Evolutionary conservation across 2,113 vertebrate genomes (phyloP).

Genomic region (Lota lota): DNA sequence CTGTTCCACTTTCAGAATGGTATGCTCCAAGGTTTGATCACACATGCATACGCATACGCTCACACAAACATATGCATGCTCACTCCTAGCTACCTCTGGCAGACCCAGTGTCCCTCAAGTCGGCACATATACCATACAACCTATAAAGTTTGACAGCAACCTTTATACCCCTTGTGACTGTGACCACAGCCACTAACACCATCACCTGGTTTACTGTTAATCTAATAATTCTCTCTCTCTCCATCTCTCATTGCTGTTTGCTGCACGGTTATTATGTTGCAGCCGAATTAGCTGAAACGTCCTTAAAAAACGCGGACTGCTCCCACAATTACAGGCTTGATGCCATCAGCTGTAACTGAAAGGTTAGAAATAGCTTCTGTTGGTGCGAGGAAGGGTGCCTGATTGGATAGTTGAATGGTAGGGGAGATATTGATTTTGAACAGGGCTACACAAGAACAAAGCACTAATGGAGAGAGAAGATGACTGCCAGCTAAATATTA

Average conservation of each 20-base stretch:
- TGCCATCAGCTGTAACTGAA: slow-evolving; percentile 33
- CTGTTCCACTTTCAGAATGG: too few relatives aligned
- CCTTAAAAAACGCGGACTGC: slow-evolving; percentile 2
- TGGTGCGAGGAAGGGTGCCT: slow-evolving; percentile 25
- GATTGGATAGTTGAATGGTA: slow-evolving; percentile 46
- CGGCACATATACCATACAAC: too few relatives aligned
- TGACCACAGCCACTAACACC: too few relatives aligned
- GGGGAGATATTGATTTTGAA: slow-evolving; percentile 49
- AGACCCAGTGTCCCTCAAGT: too few relatives aligned
- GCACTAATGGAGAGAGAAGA: slow-evolving; percentile 14
- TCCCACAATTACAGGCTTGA: slow-evolving; percentile 13
- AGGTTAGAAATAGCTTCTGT: slow-evolving; percentile 43
- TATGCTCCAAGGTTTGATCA: too few relatives aligned
- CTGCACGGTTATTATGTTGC: slow-evolving; percentile 10
- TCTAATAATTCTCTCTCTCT: neutral
- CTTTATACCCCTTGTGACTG: too few relatives aligned
- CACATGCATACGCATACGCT: neutral
- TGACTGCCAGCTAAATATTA: neutral
- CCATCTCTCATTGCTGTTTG: slow-evolving; percentile 6
- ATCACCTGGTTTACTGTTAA: neutral
- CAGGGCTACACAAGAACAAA: slow-evolving; percentile 15
- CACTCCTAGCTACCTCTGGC: too few relatives aligned
- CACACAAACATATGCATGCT: too few relatives aligned
- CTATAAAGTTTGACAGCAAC: too few relatives aligned
- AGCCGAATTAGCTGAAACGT: slow-evolving; percentile 15